Conservation (phyloP, 92 coral and sea anemone genomes). For the Epizoanthus illoricatus region DNA sequence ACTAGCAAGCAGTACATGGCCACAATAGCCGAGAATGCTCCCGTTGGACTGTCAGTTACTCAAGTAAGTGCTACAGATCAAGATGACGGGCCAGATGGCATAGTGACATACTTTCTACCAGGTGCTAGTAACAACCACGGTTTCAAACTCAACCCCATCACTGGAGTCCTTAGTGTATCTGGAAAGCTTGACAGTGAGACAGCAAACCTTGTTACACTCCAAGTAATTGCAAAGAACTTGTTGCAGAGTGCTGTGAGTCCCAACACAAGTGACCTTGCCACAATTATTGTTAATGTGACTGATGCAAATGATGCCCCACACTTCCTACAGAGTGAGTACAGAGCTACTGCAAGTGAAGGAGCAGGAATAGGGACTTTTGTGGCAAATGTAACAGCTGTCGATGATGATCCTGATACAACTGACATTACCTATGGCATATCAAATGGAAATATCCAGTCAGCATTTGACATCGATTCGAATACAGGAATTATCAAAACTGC, state of each 20-base stretch:
- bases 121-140: conserved; percentile 75
- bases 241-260: conserved; percentile 75
- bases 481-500: conserved; percentile 67
- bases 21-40: conserved; percentile 88
- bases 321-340: conserved; percentile 70
- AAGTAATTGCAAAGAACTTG: conserved; percentile 82
- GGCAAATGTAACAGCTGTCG: conserved; percentile 90
- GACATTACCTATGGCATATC: conserved; percentile 67
- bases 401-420: conserved; percentile 66
- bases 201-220: conserved; percentile 66
- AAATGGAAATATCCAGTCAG: conserved; percentile 61
- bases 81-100: conserved; percentile 88
- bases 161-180: conserved; percentile 83
- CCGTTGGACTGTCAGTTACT: conserved; percentile 73
- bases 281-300: conserved; percentile 71
- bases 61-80: conserved; percentile 83
- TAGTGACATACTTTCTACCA: conserved; percentile 71
- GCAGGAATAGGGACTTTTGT: conserved; percentile 59
- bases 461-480: conserved; percentile 61
- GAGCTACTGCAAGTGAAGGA: conserved; percentile 62
- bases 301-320: conserved; percentile 95
- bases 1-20: conserved; percentile 58
- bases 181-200: conserved; percentile 81
- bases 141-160: conserved; percentile 65
- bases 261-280: conserved; percentile 75